A percentile compares a stretch with the other conserved stretches of the same genome.
phyloP scores from a whole-genome alignment of 92 coral and sea anemone genomes.

The Phymanthus crucifer region DNA sequence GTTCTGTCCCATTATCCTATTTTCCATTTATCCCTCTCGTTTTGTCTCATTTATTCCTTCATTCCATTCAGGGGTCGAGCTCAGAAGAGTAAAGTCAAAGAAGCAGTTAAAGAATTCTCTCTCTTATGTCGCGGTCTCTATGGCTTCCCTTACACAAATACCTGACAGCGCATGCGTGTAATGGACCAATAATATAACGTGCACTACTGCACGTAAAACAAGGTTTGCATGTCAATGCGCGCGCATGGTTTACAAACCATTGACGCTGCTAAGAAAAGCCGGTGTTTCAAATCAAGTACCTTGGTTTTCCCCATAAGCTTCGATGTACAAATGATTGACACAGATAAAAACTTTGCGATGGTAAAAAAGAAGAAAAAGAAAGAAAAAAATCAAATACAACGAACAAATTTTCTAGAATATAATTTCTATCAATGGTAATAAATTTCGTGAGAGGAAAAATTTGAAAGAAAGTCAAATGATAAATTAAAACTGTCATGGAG shows the following conservation, averaged over 20 bases:
- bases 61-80: constrained; percentile 67
- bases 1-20: not conserved
- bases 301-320: too few relatives aligned
- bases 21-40: not conserved
- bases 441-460: not conserved
- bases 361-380: not conserved
- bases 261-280: too few relatives aligned
- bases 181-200: not conserved
- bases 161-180: not conserved
- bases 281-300: too few relatives aligned
- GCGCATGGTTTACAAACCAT: not conserved
- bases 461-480: not conserved
- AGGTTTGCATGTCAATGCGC: not conserved
- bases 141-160: constrained; percentile 66
- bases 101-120: constrained; percentile 90
- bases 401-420: not conserved
- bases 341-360: too few relatives aligned
- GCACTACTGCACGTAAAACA: not conserved
- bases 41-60: not conserved
- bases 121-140: constrained; percentile 92
- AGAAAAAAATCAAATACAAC: not conserved
- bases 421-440: not conserved
- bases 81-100: constrained; percentile 81
- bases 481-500: not conserved
- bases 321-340: too few relatives aligned